Evolutionary conservation across 2,113 vertebrate species (phyloP).

Genomic region (Mola mola): DNA sequence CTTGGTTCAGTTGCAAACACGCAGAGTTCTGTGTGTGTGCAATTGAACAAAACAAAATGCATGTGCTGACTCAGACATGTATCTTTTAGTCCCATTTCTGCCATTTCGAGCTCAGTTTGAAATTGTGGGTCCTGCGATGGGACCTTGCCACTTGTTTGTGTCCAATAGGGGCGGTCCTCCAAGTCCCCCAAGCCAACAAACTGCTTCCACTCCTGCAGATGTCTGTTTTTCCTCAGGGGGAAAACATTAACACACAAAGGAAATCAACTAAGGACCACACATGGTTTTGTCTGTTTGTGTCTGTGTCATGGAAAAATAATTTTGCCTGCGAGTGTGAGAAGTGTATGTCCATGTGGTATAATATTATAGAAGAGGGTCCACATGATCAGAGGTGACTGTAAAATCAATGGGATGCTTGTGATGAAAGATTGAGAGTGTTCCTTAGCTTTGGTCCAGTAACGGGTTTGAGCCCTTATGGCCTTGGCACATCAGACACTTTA

Average conservation of each 20-base stretch:
- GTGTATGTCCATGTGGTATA: conserved; percentile 33
- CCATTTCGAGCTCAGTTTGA: conserved; percentile 39
- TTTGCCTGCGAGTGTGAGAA: conserved; percentile 18
- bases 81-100: conserved; percentile 33
- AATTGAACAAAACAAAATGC: conserved; percentile 25
- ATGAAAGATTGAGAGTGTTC: conserved; percentile 1
- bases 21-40: too few species aligned
- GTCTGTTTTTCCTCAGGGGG: conserved; percentile 28
- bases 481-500: not conserved
- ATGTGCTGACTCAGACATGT: conserved; percentile 21
- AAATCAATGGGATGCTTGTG: conserved; percentile 5
- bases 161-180: too few species aligned
- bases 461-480: not conserved
- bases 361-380: not conserved
- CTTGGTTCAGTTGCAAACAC: too few species aligned
- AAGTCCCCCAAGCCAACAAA: conserved; percentile 61
- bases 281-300: conserved; percentile 48
- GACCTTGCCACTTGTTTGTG: conserved; percentile 53
- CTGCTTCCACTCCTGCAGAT: conserved; percentile 31
- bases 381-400: conserved; percentile 32
- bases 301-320: conserved; percentile 34
- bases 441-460: not conserved
- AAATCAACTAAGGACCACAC: conserved; percentile 49
- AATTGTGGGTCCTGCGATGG: conserved; percentile 50
- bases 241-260: conserved; percentile 43